A percentile compares a stretch with the other conserved stretches of the same genome.
Conservation (phyloP, 2,113 vertebrate species). For the Buteo buteo region DNA sequence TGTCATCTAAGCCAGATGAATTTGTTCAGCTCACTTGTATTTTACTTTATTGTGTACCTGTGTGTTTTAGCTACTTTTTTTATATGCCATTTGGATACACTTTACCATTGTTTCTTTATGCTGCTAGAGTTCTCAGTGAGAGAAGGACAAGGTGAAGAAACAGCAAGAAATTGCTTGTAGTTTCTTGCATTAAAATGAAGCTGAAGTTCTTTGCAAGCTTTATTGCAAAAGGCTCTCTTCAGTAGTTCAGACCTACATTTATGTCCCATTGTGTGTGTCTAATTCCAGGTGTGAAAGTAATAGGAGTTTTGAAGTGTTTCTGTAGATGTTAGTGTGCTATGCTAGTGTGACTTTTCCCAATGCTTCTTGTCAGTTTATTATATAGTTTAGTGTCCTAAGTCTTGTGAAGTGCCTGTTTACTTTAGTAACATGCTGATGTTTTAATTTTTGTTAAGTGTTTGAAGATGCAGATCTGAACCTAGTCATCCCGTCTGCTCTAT, state of each 20-base stretch:
- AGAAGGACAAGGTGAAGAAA: background rate
- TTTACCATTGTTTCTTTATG: background rate
- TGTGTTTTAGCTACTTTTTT: background rate
- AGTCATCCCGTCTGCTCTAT: constrained; percentile 88
- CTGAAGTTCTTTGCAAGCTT: background rate
- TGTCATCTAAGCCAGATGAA: background rate
- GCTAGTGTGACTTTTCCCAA: background rate
- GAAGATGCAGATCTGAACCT: constrained; percentile 93
- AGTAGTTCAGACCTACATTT: background rate
- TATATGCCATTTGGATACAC: background rate
- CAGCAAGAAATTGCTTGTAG: background rate
- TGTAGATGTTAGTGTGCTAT: background rate
- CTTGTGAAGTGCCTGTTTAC: background rate
- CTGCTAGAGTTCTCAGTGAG: background rate
- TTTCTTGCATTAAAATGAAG: background rate
- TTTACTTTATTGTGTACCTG: background rate
- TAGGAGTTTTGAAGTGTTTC: background rate
- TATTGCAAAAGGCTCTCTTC: background rate
- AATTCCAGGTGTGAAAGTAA: background rate
- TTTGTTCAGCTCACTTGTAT: background rate
- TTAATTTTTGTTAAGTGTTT: constrained; percentile 74
- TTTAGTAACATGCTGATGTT: background rate
- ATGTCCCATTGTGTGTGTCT: background rate
- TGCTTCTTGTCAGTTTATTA: background rate
- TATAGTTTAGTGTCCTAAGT: background rate